phyloP scores from a whole-genome alignment of 2,113 vertebrate species.

The Osmerus mordax region DNA sequence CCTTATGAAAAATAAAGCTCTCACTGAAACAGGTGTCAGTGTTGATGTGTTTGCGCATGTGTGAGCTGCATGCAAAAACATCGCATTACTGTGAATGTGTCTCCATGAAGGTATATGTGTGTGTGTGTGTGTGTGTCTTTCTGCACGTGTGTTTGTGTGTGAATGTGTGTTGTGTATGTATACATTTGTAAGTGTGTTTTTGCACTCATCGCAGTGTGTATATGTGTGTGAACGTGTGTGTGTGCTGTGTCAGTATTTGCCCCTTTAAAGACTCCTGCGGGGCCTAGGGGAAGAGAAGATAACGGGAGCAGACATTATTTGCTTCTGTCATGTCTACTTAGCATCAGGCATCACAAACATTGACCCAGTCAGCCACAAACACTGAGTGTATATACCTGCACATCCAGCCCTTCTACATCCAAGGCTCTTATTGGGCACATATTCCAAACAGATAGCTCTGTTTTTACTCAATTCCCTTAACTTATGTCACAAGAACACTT shows the following conservation, averaged over 20 bases:
- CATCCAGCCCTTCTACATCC: no score
- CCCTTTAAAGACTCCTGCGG: slow-evolving; percentile 73
- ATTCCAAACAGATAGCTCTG: no score
- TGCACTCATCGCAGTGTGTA: background rate
- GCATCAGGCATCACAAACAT: slow-evolving; percentile 66
- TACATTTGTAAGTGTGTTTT: slow-evolving; percentile 1
- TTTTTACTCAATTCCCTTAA: background rate
- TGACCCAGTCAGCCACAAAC: slow-evolving; percentile 58
- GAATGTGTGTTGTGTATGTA: background rate
- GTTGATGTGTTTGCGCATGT: background rate
- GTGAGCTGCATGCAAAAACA: background rate
- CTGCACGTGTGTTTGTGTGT: background rate
- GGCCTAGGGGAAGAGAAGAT: slow-evolving; percentile 66
- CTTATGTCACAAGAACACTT: background rate
- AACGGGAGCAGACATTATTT: slow-evolving; percentile 78
- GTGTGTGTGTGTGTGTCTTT: background rate
- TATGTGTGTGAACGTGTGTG: slow-evolving; percentile 2
- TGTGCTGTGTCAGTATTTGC: slow-evolving; percentile 56
- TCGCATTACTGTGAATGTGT: background rate
- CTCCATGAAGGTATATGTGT: background rate
- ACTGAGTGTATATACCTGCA: slow-evolving; percentile 3
- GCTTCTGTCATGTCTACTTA: slow-evolving; percentile 76
- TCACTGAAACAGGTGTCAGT: background rate
- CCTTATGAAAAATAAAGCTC: background rate
- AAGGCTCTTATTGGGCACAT: no score